Percentiles rank a stretch among this genome's conserved stretches.
These are phyloP conservation scores for Troglohyphantes excavatus DNA, from an alignment of 2,888 invertebrate genomes.

Conservation along the genomic window DNA sequence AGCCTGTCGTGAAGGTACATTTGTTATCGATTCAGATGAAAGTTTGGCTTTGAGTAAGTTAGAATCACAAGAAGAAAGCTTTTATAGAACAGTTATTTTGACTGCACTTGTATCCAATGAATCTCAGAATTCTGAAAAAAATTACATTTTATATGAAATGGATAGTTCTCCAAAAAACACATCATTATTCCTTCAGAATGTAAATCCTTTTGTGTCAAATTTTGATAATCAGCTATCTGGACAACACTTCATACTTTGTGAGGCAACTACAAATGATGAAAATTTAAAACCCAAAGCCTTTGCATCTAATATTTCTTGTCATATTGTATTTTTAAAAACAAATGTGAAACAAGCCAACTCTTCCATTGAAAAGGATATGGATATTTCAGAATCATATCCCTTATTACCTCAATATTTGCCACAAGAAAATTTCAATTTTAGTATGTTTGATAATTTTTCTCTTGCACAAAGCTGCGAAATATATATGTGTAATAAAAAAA, in stretches of 20 bases:
- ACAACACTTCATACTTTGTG: conserved; percentile 64
- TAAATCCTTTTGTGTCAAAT: conserved; percentile 21
- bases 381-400: conserved; percentile 48
- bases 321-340: conserved; percentile 60
- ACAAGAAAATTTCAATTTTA: conserved; percentile 42
- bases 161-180: conserved; percentile 20
- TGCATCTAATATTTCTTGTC: conserved; percentile 43
- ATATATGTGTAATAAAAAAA: conserved; percentile 45
- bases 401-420: conserved; percentile 70
- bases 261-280: conserved; percentile 25
- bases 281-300: background rate
- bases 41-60: conserved; percentile 5
- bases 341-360: conserved; percentile 17
- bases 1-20: conserved; percentile 67
- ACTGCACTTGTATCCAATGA: conserved; percentile 40
- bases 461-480: conserved; percentile 68
- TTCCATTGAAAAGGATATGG: conserved; percentile 11
- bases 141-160: conserved; percentile 65
- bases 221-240: conserved; percentile 12
- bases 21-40: conserved; percentile 62
- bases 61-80: conserved; percentile 35
- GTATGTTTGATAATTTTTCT: conserved; percentile 58
- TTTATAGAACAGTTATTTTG: conserved; percentile 48
- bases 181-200: background rate
- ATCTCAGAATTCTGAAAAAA: conserved; percentile 45